Evolutionary conservation across 1,140 invertebrate genomes (phyloP).

Genomic region (Mesaphorura yosii): DNA sequence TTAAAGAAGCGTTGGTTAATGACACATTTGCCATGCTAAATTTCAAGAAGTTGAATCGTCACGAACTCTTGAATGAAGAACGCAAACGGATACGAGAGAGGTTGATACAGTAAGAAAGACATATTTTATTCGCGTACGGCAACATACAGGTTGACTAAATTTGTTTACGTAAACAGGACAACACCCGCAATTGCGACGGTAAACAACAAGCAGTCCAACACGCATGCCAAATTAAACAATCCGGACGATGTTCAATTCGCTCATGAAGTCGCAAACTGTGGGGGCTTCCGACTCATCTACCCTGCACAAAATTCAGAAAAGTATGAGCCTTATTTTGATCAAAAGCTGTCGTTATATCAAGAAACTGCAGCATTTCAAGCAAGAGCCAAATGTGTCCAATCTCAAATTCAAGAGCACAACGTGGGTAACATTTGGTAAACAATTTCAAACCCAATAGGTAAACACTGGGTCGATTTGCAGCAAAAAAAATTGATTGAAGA

Average conservation of each 20-base stretch:
- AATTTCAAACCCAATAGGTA: neutral
- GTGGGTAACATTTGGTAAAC: conserved; percentile 7
- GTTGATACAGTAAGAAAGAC: conserved; percentile 33
- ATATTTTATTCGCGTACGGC: neutral
- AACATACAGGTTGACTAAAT: neutral
- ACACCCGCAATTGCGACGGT: neutral
- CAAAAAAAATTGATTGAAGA: conserved; percentile 23
- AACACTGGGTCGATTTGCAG: neutral
- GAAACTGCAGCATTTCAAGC: conserved; percentile 49
- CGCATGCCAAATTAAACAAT: conserved; percentile 1
- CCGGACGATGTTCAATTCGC: conserved; percentile 13
- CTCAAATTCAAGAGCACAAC: conserved; percentile 26
- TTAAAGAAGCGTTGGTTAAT: conserved; percentile 66
- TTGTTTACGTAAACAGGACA: too few relatives aligned
- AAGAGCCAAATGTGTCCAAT: conserved; percentile 15
- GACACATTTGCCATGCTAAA: conserved; percentile 76
- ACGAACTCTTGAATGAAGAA: conserved; percentile 51
- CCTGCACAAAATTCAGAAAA: conserved; percentile 40
- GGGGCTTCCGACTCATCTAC: conserved; percentile 55
- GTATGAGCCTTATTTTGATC: conserved; percentile 60
- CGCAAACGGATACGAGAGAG: conserved; percentile 37
- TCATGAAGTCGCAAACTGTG: conserved; percentile 37
- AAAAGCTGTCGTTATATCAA: conserved; percentile 58
- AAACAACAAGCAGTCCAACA: conserved; percentile 43
- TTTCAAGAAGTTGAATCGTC: conserved; percentile 63